Base-by-base conservation (phyloP, 2,113 vertebrate species). In the Beaufortia kweichowensis region DNA sequence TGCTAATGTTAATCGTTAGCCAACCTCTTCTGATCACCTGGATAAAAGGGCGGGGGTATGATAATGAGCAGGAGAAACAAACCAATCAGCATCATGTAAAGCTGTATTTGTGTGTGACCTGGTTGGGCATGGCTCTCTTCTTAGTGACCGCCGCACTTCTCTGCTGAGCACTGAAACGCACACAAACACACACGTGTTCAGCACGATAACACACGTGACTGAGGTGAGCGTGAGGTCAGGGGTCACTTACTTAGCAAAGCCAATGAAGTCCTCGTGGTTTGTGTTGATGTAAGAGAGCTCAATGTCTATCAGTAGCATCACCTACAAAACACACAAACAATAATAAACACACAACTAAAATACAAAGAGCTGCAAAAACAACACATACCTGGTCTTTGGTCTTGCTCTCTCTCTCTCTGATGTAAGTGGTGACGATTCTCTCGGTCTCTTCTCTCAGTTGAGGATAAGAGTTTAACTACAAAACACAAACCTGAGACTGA, bases 281-380 rank as follows among this genome's bases (percentile, higher is more conserved):
- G 97, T 99, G 91, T 99, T 99, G 90, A 99, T 99, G 91, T 99
- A 99, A 4, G 96, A 97, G 35, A 98, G 94, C 86, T 99, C 96
- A 0, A 99, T 98, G 86, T 99, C 97, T 2, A 99, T 99, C 84
- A 99, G 84, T 73, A 99, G 91, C 71, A 99, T 93, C 43, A 99
- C 95, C 97, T 98, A 43, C 64, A 26, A 6, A 19, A 63, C 53
- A 64, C 26, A 66, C n/a, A 62, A n/a, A 41, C 55, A 64, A 11
- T n/a, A 15, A 8, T 56, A 62, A 23, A 62, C 7, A 50, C 50
- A 59, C 23, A 24, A 48, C n/a, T 6, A 65, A 39, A 43, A 62
- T 4, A 31, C 26, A 3, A 21, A 7, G 19, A 19, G 14, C 26
- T 68, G 10, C 14, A 78, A 23, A 63, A 12, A 78, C 26, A 77